phyloP scores from a whole-genome alignment of 2,888 invertebrate species.

The Hesperia comma region DNA sequence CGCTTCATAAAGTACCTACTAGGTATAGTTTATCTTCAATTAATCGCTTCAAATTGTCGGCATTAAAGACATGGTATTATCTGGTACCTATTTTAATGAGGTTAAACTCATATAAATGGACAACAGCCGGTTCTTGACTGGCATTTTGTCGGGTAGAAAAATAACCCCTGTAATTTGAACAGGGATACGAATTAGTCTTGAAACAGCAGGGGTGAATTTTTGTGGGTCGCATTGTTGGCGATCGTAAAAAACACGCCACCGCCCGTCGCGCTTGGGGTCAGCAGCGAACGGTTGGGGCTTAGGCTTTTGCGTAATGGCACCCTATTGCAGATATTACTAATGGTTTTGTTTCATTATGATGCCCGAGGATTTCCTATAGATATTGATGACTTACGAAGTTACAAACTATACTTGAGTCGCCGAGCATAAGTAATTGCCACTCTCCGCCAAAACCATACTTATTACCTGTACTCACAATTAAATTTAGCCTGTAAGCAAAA shows the following conservation, averaged over 20 bases:
- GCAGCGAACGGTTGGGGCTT: slow-evolving; percentile 19
- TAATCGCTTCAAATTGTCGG: no score
- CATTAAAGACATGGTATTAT: no score
- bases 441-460: no score
- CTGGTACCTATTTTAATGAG: no score
- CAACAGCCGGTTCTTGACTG: slow-evolving; percentile 9
- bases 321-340: slow-evolving; percentile 22
- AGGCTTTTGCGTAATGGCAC: slow-evolving; percentile 32
- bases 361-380: background rate
- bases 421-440: no score
- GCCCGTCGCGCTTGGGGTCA: slow-evolving; percentile 42
- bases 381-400: no score
- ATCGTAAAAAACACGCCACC: slow-evolving; percentile 55
- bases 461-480: no score
- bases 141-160: slow-evolving; percentile 15
- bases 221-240: slow-evolving; percentile 48
- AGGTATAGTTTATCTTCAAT: no score
- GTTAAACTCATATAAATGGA: background rate
- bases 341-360: slow-evolving; percentile 24
- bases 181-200: slow-evolving; percentile 54
- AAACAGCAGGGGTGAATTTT: slow-evolving; percentile 58
- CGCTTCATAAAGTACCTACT: no score
- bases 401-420: no score
- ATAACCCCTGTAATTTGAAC: slow-evolving; percentile 32
- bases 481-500: no score